phyloP scores from a whole-genome alignment of 2,888 invertebrate genomes.

The Napeogenes sylphis region DNA sequence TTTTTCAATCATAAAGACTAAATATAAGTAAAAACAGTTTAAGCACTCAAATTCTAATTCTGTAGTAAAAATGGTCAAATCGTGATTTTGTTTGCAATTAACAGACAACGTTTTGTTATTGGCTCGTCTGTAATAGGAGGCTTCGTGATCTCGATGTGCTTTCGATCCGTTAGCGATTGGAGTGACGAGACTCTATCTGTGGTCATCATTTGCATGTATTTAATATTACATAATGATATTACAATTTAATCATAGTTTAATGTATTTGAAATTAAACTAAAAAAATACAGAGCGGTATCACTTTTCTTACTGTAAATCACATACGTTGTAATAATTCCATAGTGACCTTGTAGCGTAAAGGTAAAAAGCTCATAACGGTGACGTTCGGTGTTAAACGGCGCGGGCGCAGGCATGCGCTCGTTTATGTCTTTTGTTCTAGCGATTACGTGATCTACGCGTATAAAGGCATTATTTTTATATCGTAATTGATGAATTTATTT shows the following conservation, averaged over 20 bases:
- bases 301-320: no score
- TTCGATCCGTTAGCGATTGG: constrained; percentile 38
- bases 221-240: no score
- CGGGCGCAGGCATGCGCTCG: constrained; percentile 10
- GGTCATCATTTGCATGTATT: no score
- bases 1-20: no score
- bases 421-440: constrained; percentile 11
- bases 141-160: constrained; percentile 34
- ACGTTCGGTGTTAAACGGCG: constrained; percentile 16
- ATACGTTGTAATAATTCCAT: background rate
- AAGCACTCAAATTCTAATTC: no score
- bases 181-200: constrained; percentile 12
- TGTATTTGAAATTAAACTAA: no score
- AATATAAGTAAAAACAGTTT: no score
- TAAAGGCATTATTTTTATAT: no score
- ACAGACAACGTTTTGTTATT: constrained; percentile 10
- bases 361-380: constrained; percentile 20
- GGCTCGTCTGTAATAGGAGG: constrained; percentile 28
- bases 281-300: no score
- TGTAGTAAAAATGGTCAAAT: background rate
- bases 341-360: constrained; percentile 12
- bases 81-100: constrained; percentile 2
- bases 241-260: no score
- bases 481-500: no score
- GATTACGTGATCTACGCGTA: constrained; percentile 1